Base-by-base conservation (phyloP, 2,113 vertebrate species). In the Cephalopholis sonnerati region DNA sequence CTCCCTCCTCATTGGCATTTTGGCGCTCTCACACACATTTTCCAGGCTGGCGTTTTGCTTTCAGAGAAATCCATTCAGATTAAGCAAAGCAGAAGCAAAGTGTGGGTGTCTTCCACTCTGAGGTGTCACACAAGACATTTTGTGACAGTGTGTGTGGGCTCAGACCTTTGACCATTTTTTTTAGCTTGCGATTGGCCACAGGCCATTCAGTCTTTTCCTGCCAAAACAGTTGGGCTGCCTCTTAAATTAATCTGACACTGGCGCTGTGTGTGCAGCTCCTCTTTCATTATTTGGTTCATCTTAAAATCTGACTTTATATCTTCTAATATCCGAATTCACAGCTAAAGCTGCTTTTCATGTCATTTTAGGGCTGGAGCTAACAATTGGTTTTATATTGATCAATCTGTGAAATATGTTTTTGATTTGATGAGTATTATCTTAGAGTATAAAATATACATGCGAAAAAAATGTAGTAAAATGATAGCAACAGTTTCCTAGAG, bases 61-160 rank as follows among this genome's bases (percentile, higher is more conserved):
- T 91, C 70, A 88, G 81, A 92, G 51, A 91, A 94, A 93, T 90
- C 87, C 78, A 83, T 91, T 94, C 81, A 90, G 89, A 93, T 96
- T 92, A 94, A 76, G 82, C 74, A 87, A 78, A 86, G 77, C 85
- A 82, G 77, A 54, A 66, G 83, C 87, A 86, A 83, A 78, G 81
- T 71, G 90, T 91, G 85, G 85, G 88, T 88, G 88, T 90, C 82
- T 86, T 82, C 74, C 81, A 70, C 85, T 87, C 70, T 62, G 66
- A 89, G 72, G 79, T 85, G 89, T 84, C 89, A 91, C 81, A 84
- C 77, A 66, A 86, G 77, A 79, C 82, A 84, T 75, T 87, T 80
- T 79, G 79, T 90, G 90, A 90, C 90, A 86, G 82, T 81, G 64
- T 90, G 80, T 86, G 91, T 88, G 84, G 86, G 87, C 83, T 77